phyloP scores from a whole-genome alignment of 2,888 invertebrate species.

The Caenorhabditis panamensis region DNA sequence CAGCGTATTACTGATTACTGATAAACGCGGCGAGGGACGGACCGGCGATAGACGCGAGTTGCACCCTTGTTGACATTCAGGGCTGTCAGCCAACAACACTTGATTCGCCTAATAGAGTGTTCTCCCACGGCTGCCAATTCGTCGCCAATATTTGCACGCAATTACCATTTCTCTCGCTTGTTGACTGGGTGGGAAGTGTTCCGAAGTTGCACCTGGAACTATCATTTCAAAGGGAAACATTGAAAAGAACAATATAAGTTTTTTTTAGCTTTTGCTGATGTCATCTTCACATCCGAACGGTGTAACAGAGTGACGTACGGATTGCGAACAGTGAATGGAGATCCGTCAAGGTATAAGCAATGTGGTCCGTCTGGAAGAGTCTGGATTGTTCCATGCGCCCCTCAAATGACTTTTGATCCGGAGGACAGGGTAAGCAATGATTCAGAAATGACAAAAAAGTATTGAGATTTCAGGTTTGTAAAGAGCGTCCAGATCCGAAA shows the following conservation, averaged over 20 bases:
- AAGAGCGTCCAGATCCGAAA: constrained; percentile 42
- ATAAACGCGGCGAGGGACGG: neutral
- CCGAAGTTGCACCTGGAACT: too few relatives aligned
- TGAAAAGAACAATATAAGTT: too few relatives aligned
- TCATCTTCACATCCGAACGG: constrained; percentile 68
- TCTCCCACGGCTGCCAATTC: constrained; percentile 17
- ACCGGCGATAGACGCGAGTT: neutral
- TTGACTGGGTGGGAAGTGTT: neutral
- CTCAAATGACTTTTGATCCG: constrained; percentile 67
- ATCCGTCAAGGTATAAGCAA: constrained; percentile 66
- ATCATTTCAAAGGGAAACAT: too few relatives aligned
- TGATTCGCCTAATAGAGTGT: constrained; percentile 32
- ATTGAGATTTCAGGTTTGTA: constrained; percentile 48
- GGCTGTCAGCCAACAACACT: constrained; percentile 37
- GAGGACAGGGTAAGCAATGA: constrained; percentile 62
- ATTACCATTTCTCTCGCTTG: constrained; percentile 27
- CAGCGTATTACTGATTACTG: constrained; percentile 10
- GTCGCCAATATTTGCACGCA: constrained; percentile 49
- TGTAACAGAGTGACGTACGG: constrained; percentile 64
- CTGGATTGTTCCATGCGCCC: constrained; percentile 72
- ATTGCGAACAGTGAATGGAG: constrained; percentile 64
- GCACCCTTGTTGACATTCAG: constrained; percentile 30
- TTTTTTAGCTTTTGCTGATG: constrained; percentile 63
- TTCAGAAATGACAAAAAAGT: too few relatives aligned
- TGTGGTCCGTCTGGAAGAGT: constrained; percentile 68